Conservation (phyloP, 2,113 vertebrate species). For the Pterocles gutturalis region DNA sequence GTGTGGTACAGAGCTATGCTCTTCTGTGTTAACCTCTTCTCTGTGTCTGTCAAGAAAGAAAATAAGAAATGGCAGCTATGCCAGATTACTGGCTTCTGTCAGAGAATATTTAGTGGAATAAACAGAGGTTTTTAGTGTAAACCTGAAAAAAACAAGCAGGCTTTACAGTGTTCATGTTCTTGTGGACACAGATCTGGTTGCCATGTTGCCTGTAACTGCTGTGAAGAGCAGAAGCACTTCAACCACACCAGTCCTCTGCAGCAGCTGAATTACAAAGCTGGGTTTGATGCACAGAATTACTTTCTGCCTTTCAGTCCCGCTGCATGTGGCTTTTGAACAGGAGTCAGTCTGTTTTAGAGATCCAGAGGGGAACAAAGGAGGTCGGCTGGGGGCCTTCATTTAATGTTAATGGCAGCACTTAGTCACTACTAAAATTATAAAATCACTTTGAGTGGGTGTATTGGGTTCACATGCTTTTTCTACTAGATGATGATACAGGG, state of each 20-base stretch:
- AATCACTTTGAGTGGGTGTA: background rate
- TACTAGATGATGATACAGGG: background rate
- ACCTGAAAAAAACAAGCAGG: background rate
- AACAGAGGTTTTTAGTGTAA: background rate
- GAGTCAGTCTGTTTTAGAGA: background rate
- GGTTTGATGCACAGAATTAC: background rate
- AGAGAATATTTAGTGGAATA: background rate
- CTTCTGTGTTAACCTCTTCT: background rate
- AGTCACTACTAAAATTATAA: background rate
- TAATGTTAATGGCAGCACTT: background rate
- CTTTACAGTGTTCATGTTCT: background rate
- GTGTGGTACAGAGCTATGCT: rapidly evolving
- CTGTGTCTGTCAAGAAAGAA: background rate
- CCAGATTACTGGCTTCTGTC: background rate
- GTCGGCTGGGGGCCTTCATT: background rate
- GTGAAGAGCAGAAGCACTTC: background rate
- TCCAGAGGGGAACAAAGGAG: background rate
- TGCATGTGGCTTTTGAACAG: background rate
- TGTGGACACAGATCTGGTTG: background rate
- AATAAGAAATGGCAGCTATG: rapidly evolving
- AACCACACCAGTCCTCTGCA: background rate
- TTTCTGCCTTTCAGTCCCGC: background rate
- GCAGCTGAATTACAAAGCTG: background rate
- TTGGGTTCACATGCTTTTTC: background rate
- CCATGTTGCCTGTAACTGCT: background rate